phyloP scores from a whole-genome alignment of 1,140 invertebrate genomes.

The Plectrocnemia conspersa region DNA sequence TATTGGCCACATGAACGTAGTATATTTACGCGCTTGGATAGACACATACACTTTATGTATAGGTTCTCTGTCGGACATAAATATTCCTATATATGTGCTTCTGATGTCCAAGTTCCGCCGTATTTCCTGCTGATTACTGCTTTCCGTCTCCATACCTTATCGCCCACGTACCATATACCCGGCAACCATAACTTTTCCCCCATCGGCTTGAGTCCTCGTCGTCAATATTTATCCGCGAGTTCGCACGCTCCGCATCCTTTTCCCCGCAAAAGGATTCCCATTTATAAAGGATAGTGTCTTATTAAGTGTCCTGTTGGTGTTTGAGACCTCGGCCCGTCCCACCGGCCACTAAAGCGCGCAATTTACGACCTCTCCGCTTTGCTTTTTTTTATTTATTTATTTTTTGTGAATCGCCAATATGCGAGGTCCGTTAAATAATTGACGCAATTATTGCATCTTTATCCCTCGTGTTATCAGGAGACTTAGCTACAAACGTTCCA shows the following conservation, averaged over 20 bases:
- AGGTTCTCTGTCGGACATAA: too few relatives aligned
- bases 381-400: neutral
- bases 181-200: neutral
- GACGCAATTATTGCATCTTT: conserved; percentile 33
- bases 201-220: conserved; percentile 10
- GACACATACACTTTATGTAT: too few relatives aligned
- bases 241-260: neutral
- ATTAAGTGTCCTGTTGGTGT: conserved; percentile 7
- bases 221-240: conserved; percentile 15
- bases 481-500: too few relatives aligned
- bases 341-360: conserved; percentile 16
- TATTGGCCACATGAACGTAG: too few relatives aligned
- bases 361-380: conserved; percentile 18
- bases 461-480: too few relatives aligned
- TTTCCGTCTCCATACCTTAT: conserved; percentile 32
- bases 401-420: too few relatives aligned
- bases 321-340: neutral
- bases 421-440: conserved; percentile 21
- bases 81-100: too few relatives aligned
- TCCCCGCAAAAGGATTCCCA: neutral
- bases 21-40: too few relatives aligned
- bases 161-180: conserved; percentile 23
- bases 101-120: conserved; percentile 20
- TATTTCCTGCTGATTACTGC: conserved; percentile 33
- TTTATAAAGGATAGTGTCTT: conserved; percentile 13